Evolutionary conservation across 2,797 vertebrate species (phyloP).

Genomic region (Florisuga fusca): DNA sequence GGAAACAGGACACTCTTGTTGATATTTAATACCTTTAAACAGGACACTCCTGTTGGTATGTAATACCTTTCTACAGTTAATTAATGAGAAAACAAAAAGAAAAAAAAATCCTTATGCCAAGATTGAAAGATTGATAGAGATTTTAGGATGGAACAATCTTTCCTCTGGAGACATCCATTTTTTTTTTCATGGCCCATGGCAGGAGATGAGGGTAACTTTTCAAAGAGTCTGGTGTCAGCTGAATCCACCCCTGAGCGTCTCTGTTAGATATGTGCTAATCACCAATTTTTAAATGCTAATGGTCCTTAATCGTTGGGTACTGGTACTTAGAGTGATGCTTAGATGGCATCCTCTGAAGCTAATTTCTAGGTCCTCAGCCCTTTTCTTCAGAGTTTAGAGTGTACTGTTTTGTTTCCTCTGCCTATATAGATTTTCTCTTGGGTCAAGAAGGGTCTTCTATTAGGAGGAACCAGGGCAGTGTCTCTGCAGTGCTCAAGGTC

Average conservation of each 20-base stretch:
- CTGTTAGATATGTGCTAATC: background rate
- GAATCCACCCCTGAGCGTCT: background rate
- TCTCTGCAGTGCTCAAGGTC: background rate
- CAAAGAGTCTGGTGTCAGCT: background rate
- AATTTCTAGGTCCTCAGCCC: background rate
- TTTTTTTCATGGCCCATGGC: background rate
- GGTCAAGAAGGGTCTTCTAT: background rate
- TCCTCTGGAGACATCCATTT: background rate
- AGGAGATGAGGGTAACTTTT: background rate
- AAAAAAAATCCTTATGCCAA: background rate
- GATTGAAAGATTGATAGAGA: background rate
- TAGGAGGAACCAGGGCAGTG: accelerated
- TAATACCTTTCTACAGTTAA: background rate
- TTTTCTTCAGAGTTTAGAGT: background rate
- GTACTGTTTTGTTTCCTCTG: background rate
- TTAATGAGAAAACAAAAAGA: too few species aligned
- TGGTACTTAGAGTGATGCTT: background rate
- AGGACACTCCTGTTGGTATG: background rate
- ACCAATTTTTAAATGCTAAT: accelerated
- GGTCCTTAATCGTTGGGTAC: background rate
- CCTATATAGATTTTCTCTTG: background rate
- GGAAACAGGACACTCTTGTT: background rate
- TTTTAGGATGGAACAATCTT: background rate
- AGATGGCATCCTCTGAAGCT: background rate
- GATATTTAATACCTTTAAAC: background rate